phyloP scores from a whole-genome alignment of 2,113 vertebrate genomes.

The Recurvirostra avosetta region DNA sequence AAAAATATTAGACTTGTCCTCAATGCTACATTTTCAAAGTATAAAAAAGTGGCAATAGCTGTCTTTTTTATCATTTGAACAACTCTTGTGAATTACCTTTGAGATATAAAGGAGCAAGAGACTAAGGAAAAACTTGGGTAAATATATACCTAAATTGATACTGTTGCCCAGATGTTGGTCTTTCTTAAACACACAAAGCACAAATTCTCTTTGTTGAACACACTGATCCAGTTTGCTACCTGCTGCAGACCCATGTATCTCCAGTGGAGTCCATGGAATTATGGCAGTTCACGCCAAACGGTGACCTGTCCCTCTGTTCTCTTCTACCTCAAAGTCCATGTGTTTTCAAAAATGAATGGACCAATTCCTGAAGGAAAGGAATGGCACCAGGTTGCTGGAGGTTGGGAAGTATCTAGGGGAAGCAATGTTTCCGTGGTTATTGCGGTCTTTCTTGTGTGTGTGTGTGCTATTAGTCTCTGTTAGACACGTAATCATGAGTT shows the following conservation, averaged over 20 bases:
- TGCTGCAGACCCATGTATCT: neutral
- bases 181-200: neutral
- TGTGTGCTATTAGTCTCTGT: neutral
- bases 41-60: neutral
- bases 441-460: neutral
- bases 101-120: neutral
- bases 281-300: accelerated
- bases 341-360: neutral
- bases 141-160: neutral
- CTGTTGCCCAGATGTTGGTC: neutral
- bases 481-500: neutral
- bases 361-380: neutral
- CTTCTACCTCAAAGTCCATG: accelerated
- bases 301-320: neutral
- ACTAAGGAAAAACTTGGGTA: neutral
- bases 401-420: neutral
- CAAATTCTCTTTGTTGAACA: neutral
- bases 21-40: neutral
- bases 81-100: neutral
- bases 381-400: neutral
- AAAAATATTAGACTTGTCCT: neutral
- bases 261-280: neutral
- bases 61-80: neutral
- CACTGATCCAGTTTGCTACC: neutral
- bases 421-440: neutral